Evolutionary conservation across 2,888 invertebrate genomes (phyloP), one percentile per base, ranked within the genome.

Genomic region (Gymnosoma rotundatum): DNA sequence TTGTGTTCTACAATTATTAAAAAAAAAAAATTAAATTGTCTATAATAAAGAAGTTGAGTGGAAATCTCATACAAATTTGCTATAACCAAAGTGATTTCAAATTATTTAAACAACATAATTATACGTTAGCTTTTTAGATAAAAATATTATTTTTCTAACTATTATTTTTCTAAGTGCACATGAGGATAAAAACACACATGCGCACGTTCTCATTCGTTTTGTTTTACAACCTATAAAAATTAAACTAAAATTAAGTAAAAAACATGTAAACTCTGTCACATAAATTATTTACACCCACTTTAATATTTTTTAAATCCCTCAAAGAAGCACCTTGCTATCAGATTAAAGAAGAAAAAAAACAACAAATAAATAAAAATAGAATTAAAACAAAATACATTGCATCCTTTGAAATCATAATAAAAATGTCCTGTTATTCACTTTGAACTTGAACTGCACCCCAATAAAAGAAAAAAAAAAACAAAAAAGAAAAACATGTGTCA

Each of bases 231-330:
- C 66, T 48, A 90, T 90, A 89, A 89, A 88, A 90, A 90, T 90
- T 90, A 89, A 89, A 88, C 61, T 86, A 88, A 88, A 90, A 90
- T 89, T 89, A 90, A 90, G 88, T 87, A 87, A 73, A 88, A 90
- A 89, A 90, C 90, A 90, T 88, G 88, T 87, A 88, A 90, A 88
- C 86, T 88, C 85, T 88, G 89, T 89, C 89, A 88, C 90, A 90
- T 90, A 90, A 90, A 90, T 90, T 84, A 78, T 74, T 58, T 69
- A 84, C 74, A 74, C 81, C 69, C 80, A 66, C 73, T 69, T 70
- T 73, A 66, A 61, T n/a, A 66, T 54, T 32, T 60, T 58, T 21
- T 8, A 18, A 60, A 76, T 54, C 25, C 56, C 48, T 58, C 18
- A 67, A 64, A 64, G 58, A 78, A 66, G 64, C 84, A 84, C 73